Conservation (phyloP, 2,797 vertebrate genomes). For the Brachymystax lenok region DNA sequence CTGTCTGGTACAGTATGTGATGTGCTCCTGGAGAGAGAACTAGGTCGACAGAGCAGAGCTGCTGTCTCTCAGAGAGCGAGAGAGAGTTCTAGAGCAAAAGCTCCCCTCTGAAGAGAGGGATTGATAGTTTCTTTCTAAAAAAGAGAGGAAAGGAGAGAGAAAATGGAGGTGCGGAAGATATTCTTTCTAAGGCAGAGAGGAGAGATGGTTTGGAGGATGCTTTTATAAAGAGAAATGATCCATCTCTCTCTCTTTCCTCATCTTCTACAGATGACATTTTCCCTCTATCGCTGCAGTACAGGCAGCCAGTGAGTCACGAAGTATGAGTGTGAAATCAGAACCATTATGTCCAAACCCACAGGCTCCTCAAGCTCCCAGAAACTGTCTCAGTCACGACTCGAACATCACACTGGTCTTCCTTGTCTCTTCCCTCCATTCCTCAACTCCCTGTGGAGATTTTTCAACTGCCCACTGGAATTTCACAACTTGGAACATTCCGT, state of each 20-base stretch:
- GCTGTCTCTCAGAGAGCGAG: conserved; percentile 34
- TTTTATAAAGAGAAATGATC: not conserved
- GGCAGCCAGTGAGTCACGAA: not conserved
- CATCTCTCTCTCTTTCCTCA: not conserved
- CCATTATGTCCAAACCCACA: too few relatives aligned
- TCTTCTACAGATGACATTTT: not conserved
- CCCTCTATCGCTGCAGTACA: conserved; percentile 4
- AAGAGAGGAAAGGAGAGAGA: not conserved
- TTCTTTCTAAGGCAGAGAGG: not conserved
- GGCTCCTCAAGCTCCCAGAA: not conserved
- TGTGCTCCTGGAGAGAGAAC: conserved; percentile 35
- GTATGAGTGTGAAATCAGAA: not conserved
- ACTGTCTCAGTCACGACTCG: too few relatives aligned
- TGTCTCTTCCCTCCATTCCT: too few relatives aligned
- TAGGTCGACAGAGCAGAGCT: conserved; percentile 57
- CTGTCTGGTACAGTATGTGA: not conserved
- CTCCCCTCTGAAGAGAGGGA: not conserved
- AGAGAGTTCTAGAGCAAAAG: not conserved
- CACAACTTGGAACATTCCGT: too few relatives aligned
- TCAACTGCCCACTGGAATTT: too few relatives aligned
- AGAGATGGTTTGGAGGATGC: not conserved
- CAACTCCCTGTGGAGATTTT: too few relatives aligned
- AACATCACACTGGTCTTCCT: too few relatives aligned
- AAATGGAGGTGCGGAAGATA: not conserved
- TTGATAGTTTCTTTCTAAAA: too few relatives aligned